Base-by-base conservation (phyloP, 2,113 vertebrate genomes). In the Podilymbus podiceps region DNA sequence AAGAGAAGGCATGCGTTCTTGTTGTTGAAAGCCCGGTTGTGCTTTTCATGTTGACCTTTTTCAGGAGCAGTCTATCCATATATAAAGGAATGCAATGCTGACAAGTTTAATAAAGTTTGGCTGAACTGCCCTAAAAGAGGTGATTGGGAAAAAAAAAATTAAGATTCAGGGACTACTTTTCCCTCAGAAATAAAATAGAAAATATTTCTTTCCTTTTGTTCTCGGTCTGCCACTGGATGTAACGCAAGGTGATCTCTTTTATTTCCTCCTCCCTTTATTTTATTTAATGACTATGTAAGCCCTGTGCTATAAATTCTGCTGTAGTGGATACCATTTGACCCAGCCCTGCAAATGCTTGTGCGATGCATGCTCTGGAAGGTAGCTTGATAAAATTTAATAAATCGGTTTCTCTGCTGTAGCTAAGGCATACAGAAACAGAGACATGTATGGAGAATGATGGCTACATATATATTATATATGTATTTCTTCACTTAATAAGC, bases 11-110 rank as follows among this genome's bases (percentile, higher is more conserved):
- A 12, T 11, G 6, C n/a, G n/a, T 92, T 83, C 52, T 83, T 90
- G 44, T 73, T 74, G 64, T 44, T 90, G 79, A 94, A 96, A 95
- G 85, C 40, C 56, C 56, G 21, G 60, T 86, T 88, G n/a, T 74
- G 59, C 5, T 33, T 94, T 94, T 74, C 67, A 49, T 83, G 72
- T 67, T 88, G 82, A 86, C 88, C 85, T 86, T 91, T 93, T 68
- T 71, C 47, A 87, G 60, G 72, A 87, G 33, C 55, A 80, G 79
- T 38, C 52, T 85, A 56, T 90, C 75, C 19, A 67, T 88, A 96
- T 27, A n/a, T 64, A 47, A 72, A 88, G 60, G 79, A 94, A 88
- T 92, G 92, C 21, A 47, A 19, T 74, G 64, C 52, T 89, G 91
- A 75, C 64, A 79, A 85, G 27, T 90, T 80, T 40, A 90, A 35